Evolutionary conservation across 2,888 invertebrate genomes (phyloP), one percentile per base, ranked within the genome.

Genomic region (Caenorhabditis afra): DNA sequence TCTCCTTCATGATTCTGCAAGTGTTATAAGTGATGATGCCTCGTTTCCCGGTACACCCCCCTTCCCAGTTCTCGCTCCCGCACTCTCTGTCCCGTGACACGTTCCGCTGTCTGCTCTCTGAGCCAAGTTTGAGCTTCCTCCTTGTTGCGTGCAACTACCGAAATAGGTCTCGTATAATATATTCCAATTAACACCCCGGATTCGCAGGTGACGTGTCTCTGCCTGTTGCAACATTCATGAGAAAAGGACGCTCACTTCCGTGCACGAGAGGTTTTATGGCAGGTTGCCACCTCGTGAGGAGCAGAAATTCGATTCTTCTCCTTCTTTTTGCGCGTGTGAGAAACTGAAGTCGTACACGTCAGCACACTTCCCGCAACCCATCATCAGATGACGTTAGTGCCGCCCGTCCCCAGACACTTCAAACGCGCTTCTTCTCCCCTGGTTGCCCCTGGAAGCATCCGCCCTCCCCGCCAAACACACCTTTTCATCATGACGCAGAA

Each of bases 1-100:
- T 85, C 20, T 85, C 85, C 50, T 85, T 89, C 88, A 90, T 89
- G 73, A 90, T 85, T 67, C 88, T 82, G 75, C 37, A 82, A 78
- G 11, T 14, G 22, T 39, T 5, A 59, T 14, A 7, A 16, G 29
- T 50, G 37, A 53, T 20, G 14, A 3, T n/a, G 44, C 3, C n/a
- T 3, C 44, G 44, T 3, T 44, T 29, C 29, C 29, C 44, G 44
- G 44, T 44, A 44, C 11, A 7, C 44, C 5, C 14, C 22, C 45
- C 59, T 14, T 14, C 20, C 20, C 3, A 62, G 23, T n/a, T 14
- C 53, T n/a, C 23, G 29, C 7, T 29, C 7, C 3, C 29, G 29
- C 14, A 53, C 35, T 53, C 23, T n/a, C 22, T 23, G 18, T 50
- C 44, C 55, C 68, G 12, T 41, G 37, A 18, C 35, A 20, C 57